Conservation (phyloP, 2,888 invertebrate species). For the Iselma pallidipennis region DNA sequence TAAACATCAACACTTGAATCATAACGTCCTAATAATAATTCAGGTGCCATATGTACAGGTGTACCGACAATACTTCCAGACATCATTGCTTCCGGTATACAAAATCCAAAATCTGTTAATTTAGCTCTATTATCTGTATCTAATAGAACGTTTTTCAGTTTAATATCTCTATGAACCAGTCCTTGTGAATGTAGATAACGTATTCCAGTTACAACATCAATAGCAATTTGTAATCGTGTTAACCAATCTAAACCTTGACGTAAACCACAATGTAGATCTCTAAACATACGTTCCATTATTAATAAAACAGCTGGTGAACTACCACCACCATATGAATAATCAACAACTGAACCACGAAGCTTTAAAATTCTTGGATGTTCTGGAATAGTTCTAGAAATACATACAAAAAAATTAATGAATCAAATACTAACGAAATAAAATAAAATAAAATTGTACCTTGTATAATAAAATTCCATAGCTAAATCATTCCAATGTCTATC, state of each 20-base stretch:
- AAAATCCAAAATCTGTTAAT: slow-evolving; percentile 87
- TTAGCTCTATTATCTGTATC: slow-evolving; percentile 75
- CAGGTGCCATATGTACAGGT: slow-evolving; percentile 92
- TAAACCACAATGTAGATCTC: slow-evolving; percentile 80
- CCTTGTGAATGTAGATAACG: slow-evolving; percentile 88
- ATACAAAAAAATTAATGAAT: slow-evolving; percentile 13
- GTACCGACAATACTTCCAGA: slow-evolving; percentile 87
- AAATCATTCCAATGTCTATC: slow-evolving; percentile 88
- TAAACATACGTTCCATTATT: slow-evolving; percentile 73
- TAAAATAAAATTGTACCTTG: slow-evolving; percentile 61
- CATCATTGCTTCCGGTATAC: slow-evolving; percentile 88
- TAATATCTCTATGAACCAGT: slow-evolving; percentile 86
- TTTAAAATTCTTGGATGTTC: slow-evolving; percentile 79
- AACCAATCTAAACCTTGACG: slow-evolving; percentile 68
- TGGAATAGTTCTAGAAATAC: slow-evolving; percentile 80
- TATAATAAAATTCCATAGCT: slow-evolving; percentile 90
- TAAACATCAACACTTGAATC: slow-evolving; percentile 86
- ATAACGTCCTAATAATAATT: slow-evolving; percentile 78
- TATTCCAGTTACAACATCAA: slow-evolving; percentile 85
- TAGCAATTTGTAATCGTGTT: slow-evolving; percentile 69
- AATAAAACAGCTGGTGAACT: slow-evolving; percentile 75
- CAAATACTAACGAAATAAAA: background rate
- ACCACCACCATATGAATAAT: slow-evolving; percentile 72
- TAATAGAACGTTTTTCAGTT: slow-evolving; percentile 85
- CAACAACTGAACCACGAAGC: slow-evolving; percentile 79